Conservation (phyloP, 2,797 vertebrate species). For the Eutrigla gurnardus region DNA sequence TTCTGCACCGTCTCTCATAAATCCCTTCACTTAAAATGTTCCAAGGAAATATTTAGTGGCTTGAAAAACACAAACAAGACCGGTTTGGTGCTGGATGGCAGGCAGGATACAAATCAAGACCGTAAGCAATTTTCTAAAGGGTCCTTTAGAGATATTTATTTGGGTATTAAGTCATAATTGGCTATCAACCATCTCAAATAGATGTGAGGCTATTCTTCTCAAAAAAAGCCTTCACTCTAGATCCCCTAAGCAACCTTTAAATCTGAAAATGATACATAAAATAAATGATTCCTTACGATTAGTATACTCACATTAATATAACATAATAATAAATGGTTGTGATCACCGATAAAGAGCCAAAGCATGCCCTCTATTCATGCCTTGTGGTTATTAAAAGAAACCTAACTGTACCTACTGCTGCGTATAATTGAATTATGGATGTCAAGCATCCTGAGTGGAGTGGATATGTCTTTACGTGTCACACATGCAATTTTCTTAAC, state of each 20-base stretch:
- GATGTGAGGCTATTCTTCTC: slow-evolving; percentile 32
- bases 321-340: slow-evolving; percentile 1
- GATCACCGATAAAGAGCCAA: slow-evolving; percentile 14
- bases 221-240: slow-evolving; percentile 25
- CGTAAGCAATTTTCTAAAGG: slow-evolving; percentile 69
- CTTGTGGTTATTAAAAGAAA: slow-evolving; percentile 17
- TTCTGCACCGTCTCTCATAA: slow-evolving; percentile 60
- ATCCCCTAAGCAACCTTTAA: not conserved
- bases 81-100: slow-evolving; percentile 72
- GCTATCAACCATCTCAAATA: slow-evolving; percentile 44
- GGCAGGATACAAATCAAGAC: slow-evolving; percentile 74
- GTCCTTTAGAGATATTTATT: slow-evolving; percentile 60
- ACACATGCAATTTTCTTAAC: slow-evolving; percentile 81
- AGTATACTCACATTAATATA: not conserved
- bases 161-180: slow-evolving; percentile 64
- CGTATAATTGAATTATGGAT: slow-evolving; percentile 67
- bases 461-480: slow-evolving; percentile 79
- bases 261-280: not conserved
- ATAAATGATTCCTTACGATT: not conserved
- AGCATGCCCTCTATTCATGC: slow-evolving; percentile 6
- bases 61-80: slow-evolving; percentile 66
- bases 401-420: slow-evolving; percentile 37
- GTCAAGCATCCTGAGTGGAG: slow-evolving; percentile 70
- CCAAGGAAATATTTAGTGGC: slow-evolving; percentile 83
- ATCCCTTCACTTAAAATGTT: slow-evolving; percentile 78